Evolutionary conservation across 1,140 invertebrate genomes (phyloP).

Genomic region (Sinonovacula constricta): DNA sequence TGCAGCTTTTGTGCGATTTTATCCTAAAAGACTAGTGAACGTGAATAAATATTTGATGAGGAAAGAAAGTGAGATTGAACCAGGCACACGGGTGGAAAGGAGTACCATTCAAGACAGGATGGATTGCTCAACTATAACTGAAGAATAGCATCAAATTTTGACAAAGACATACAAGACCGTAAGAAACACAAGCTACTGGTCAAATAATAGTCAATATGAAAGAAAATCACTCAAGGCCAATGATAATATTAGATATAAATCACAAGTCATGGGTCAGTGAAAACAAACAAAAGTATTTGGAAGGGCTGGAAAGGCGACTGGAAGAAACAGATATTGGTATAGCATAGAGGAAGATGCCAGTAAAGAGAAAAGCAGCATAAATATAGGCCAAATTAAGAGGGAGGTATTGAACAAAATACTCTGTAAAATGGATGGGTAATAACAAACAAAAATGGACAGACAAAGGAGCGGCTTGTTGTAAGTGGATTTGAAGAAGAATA

Average conservation of each 20-base stretch:
- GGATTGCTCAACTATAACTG: background rate
- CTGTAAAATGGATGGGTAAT: slow-evolving; percentile 31
- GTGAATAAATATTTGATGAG: slow-evolving; percentile 37
- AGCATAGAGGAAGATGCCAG: slow-evolving; percentile 10
- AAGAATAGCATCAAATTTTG: background rate
- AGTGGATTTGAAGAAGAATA: slow-evolving; percentile 44
- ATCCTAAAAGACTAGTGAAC: slow-evolving; percentile 35
- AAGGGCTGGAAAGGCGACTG: slow-evolving; percentile 41
- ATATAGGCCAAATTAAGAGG: slow-evolving; percentile 3
- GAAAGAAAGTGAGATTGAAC: slow-evolving; percentile 12
- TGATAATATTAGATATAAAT: slow-evolving; percentile 37
- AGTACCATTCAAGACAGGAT: background rate
- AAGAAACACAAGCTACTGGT: background rate
- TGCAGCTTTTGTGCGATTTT: slow-evolving; percentile 8
- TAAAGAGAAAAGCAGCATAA: slow-evolving; percentile 40
- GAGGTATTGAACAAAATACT: background rate
- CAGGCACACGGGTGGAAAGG: background rate
- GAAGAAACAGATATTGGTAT: slow-evolving; percentile 36
- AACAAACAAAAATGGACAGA: background rate
- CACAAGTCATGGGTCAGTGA: slow-evolving; percentile 22
- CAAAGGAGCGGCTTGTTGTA: slow-evolving; percentile 12
- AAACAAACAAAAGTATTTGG: slow-evolving; percentile 23
- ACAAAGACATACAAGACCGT: background rate
- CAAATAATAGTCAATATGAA: background rate
- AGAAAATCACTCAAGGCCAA: slow-evolving; percentile 30